Conservation (phyloP, 2,797 vertebrate species). For the Eremophila alpestris region DNA sequence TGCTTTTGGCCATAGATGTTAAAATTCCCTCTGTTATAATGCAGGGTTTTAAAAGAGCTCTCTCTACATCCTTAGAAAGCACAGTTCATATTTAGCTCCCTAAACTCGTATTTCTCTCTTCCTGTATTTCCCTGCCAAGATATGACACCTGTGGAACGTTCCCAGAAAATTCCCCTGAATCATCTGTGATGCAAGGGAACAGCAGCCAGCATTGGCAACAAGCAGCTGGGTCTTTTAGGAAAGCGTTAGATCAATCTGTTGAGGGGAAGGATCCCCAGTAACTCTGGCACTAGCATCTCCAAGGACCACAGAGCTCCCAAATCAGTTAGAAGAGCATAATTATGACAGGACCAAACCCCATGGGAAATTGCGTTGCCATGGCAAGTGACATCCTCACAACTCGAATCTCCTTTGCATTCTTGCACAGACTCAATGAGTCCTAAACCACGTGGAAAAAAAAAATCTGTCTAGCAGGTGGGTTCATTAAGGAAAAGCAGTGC, state of each 20-base stretch:
- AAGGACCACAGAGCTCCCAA: background rate
- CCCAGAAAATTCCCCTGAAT: slow-evolving; percentile 55
- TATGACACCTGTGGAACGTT: slow-evolving; percentile 39
- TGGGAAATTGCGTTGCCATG: background rate
- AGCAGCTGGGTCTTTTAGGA: slow-evolving; percentile 6
- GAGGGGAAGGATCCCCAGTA: background rate
- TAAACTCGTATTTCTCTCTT: background rate
- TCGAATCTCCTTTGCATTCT: background rate
- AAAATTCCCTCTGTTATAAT: background rate
- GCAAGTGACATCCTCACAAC: slow-evolving; percentile 47
- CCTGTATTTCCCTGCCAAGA: slow-evolving; percentile 37
- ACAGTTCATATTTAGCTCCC: slow-evolving; percentile 35
- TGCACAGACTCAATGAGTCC: background rate
- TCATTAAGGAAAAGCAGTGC: background rate
- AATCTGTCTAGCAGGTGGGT: background rate
- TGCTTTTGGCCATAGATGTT: background rate
- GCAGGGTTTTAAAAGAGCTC: background rate
- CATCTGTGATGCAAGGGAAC: slow-evolving; percentile 14
- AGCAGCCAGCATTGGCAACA: background rate
- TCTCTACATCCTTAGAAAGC: slow-evolving; percentile 32
- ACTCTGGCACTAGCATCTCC: background rate
- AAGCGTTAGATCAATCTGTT: background rate
- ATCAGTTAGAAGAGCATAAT: background rate
- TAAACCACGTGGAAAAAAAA: background rate
- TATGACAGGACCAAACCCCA: background rate